Conservation (phyloP, 64 coral and sea anemone genomes). For the Platygyra sinensis region DNA sequence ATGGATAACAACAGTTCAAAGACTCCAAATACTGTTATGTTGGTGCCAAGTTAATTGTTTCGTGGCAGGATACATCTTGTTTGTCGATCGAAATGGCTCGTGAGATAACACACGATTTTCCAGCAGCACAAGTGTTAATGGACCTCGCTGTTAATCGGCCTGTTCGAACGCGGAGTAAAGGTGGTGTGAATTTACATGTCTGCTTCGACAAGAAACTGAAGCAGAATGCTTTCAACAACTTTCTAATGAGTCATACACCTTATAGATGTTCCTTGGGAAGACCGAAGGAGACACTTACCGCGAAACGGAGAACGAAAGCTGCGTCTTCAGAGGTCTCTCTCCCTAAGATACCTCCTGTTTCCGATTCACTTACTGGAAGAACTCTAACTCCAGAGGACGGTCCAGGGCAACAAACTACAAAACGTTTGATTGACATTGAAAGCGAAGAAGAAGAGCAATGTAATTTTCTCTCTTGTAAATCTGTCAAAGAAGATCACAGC, state of each 20-base stretch:
- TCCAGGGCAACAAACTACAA: background rate
- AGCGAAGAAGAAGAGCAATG: background rate
- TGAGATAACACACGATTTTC: slow-evolving; percentile 33
- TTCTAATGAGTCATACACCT: slow-evolving; percentile 30
- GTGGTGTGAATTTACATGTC: slow-evolving; percentile 20
- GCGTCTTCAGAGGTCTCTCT: background rate
- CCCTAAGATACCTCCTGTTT: slow-evolving; percentile 4
- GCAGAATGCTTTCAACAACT: slow-evolving; percentile 34
- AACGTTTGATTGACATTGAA: background rate
- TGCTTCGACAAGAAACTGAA: slow-evolving; percentile 41
- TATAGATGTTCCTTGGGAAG: slow-evolving; percentile 30
- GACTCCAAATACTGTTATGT: background rate
- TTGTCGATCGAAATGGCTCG: slow-evolving; percentile 16
- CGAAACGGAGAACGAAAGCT: background rate
- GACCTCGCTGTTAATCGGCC: slow-evolving; percentile 1
- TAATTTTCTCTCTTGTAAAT: slow-evolving; percentile 19
- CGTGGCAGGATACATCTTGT: background rate
- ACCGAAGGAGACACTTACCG: background rate
- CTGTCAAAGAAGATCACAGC: background rate
- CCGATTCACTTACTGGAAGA: background rate
- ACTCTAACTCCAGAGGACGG: background rate
- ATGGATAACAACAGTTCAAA: background rate
- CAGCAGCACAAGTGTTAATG: slow-evolving; percentile 23
- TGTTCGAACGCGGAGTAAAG: background rate
- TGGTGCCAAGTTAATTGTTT: background rate